Base-by-base conservation (phyloP, 2,888 invertebrate genomes). In the Coelopa pilipes region DNA sequence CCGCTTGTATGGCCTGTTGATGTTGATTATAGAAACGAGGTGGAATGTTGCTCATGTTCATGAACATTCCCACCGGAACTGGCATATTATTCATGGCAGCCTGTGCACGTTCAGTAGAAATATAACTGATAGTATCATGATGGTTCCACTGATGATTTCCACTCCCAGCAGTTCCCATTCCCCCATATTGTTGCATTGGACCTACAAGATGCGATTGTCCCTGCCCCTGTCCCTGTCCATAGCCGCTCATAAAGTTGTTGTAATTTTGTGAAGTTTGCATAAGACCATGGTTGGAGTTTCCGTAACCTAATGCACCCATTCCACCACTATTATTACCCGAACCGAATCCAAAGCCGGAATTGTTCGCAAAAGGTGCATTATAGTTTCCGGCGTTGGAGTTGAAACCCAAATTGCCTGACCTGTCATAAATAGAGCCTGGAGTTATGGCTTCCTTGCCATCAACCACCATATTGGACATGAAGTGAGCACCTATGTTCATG, bases 391-490 rank as follows among this genome's bases (percentile, higher is more conserved):
- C 47, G 83, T 82, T 79, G 1, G 68, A 59, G 0, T 76, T 74
- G 80, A 81, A 84, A 9, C 81, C 81, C 13, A 79, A 82, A 63
- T 80, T 86, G 10, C 88, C 88, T 4, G 93, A 93, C 74, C 96
- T 91, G 87, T 97, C 97, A 88, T 98, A 98, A 49, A 96, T 92
- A 17, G 96, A 96, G 34, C 97, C 97, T 0, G 97, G 97, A 71
- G 97, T 94, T 88, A 98, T 91, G 5, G 96, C 97, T 87, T 98
- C 98, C 79, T 98, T 91, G 17, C 98, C 98, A 88, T 98, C 97
- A 87, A 96, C 98, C 93, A 97, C 97, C 46, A 96, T 95, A 45
- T 96, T 97, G 72, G 95, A 96, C 98, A 99, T 98, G 86, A 98
- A 99, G 84, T 98, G 97, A 0, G 97, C 95, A 0, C 97, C 97